These are phyloP conservation scores for Thaumetopoea pityocampa DNA, from an alignment of 1,140 invertebrate genomes.

Conservation along the genomic window DNA sequence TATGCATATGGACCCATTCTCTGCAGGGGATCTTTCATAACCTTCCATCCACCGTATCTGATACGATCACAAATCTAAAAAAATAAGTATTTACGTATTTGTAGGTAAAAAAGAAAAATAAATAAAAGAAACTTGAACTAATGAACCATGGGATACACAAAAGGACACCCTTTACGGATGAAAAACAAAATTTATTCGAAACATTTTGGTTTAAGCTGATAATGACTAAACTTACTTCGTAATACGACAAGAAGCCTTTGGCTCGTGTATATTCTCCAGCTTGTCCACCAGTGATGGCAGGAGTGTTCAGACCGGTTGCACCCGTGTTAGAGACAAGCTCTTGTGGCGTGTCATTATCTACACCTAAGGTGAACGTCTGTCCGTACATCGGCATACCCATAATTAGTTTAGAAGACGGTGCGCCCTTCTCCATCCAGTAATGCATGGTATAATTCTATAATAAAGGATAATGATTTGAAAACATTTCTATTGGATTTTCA, in stretches of 20 bases:
- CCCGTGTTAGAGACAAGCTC: slow-evolving; percentile 48
- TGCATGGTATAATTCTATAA: slow-evolving; percentile 88
- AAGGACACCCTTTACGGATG: too few relatives aligned
- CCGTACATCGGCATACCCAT: slow-evolving; percentile 95
- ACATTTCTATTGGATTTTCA: too few relatives aligned
- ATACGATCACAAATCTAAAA: slow-evolving; percentile 87
- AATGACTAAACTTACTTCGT: slow-evolving; percentile 86
- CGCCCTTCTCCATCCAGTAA: slow-evolving; percentile 91
- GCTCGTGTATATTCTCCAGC: slow-evolving; percentile 89
- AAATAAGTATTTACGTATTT: background rate
- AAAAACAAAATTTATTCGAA: too few relatives aligned
- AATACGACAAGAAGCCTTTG: slow-evolving; percentile 91
- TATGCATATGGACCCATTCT: slow-evolving; percentile 92
- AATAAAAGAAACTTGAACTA: too few relatives aligned
- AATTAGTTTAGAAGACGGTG: slow-evolving; percentile 86
- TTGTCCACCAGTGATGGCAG: slow-evolving; percentile 84
- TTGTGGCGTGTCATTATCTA: slow-evolving; percentile 35
- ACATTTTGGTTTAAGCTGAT: too few relatives aligned
- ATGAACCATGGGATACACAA: too few relatives aligned
- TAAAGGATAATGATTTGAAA: slow-evolving; percentile 3
- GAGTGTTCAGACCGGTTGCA: slow-evolving; percentile 83
- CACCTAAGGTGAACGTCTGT: slow-evolving; percentile 85
- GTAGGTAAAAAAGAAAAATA: too few relatives aligned
- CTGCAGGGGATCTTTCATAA: slow-evolving; percentile 84
- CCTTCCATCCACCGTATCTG: slow-evolving; percentile 85